A percentile compares a stretch with the other conserved stretches of the same genome.
Evolutionary conservation across 1,140 invertebrate species (phyloP).

Genomic region (Platorchestia sp.): DNA sequence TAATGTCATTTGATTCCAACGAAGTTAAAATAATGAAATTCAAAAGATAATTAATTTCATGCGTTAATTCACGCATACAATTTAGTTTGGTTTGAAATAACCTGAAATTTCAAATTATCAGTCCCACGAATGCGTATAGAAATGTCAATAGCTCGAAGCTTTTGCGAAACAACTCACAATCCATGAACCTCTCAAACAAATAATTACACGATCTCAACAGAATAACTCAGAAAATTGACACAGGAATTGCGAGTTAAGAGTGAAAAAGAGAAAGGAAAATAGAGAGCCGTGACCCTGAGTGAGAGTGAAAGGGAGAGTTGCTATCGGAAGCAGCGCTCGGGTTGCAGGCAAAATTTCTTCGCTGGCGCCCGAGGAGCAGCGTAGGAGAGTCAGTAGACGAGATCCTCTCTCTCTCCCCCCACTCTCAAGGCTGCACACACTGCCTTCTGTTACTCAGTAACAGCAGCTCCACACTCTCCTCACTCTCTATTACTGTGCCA

Average conservation of each 20-base stretch:
- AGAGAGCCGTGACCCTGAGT: constrained; percentile 27
- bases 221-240: background rate
- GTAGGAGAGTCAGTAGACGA: background rate
- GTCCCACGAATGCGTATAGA: background rate
- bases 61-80: too few relatives aligned
- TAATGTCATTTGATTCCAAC: too few relatives aligned
- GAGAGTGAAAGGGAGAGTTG: constrained; percentile 50
- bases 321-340: background rate
- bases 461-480: background rate
- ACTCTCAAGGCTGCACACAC: background rate
- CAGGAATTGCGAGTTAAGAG: background rate
- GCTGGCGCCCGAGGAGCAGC: background rate
- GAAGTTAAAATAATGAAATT: too few relatives aligned
- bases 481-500: background rate
- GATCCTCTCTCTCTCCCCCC: background rate
- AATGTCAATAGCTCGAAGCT: background rate
- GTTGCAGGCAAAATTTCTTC: background rate
- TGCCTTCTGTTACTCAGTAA: background rate
- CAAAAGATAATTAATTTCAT: too few relatives aligned
- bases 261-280: background rate
- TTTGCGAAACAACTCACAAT: background rate
- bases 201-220: background rate
- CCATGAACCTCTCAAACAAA: background rate
- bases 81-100: background rate
- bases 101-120: background rate